These are phyloP conservation scores for Heterodera carotae DNA, from an alignment of 1,140 invertebrate species.

Conservation along the genomic window DNA sequence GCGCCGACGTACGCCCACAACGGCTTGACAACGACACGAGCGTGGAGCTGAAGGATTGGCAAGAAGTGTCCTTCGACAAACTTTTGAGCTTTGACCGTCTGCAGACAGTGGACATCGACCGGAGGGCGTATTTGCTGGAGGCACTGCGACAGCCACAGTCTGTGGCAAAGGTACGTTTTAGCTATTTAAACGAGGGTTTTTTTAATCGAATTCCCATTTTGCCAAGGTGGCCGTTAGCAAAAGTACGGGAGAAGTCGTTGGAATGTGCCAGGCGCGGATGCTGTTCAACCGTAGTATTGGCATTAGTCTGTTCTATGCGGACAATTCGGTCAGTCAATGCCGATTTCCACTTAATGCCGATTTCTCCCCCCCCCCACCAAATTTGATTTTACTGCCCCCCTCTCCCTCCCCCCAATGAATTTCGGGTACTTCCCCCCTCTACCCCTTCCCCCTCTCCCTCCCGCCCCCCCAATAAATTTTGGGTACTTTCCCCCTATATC, in stretches of 20 bases:
- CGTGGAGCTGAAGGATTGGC: constrained; percentile 11
- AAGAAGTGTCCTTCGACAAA: neutral
- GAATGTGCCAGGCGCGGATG: neutral
- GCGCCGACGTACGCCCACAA: neutral
- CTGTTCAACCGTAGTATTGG: neutral
- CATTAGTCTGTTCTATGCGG: neutral
- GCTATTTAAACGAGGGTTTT: neutral
- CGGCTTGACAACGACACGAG: neutral
- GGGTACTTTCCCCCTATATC: too few relatives aligned
- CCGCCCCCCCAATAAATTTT: too few relatives aligned
- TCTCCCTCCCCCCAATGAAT: too few relatives aligned
- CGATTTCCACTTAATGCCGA: too few relatives aligned
- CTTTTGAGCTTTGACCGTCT: neutral
- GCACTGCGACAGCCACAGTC: neutral
- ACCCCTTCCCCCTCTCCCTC: too few relatives aligned
- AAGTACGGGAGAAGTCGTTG: neutral
- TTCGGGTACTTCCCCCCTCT: too few relatives aligned
- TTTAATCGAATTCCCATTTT: neutral
- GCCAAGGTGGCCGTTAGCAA: neutral
- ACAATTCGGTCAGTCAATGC: neutral
- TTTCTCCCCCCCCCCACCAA: too few relatives aligned
- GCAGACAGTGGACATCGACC: constrained; percentile 5
- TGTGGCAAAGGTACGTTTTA: neutral
- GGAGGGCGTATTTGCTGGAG: neutral
- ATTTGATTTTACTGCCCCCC: too few relatives aligned